Evolutionary conservation across 2,113 vertebrate genomes (phyloP).

Genomic region (Sander lucioperca): DNA sequence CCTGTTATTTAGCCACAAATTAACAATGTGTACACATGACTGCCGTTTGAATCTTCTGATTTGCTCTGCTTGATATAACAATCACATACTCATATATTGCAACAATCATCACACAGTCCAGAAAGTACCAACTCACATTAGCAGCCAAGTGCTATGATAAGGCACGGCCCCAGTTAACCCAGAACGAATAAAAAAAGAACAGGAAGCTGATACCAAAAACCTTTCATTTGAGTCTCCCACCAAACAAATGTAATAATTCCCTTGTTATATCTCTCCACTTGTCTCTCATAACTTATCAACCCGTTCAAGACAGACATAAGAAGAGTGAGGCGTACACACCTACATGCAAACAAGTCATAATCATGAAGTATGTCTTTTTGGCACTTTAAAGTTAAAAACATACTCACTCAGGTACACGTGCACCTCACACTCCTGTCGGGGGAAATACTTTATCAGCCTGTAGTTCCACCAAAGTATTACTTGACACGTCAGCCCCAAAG

Average conservation of each 20-base stretch:
- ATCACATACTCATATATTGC: neutral
- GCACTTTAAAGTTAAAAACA: neutral
- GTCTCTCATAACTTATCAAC: neutral
- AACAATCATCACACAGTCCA: neutral
- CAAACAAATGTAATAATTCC: constrained; percentile 22
- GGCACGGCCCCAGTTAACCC: neutral
- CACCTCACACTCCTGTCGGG: neutral
- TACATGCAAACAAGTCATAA: neutral
- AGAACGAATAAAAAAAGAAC: neutral
- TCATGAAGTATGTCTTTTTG: neutral
- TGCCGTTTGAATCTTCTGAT: neutral
- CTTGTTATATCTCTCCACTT: constrained; percentile 1
- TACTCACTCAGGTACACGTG: constrained; percentile 47
- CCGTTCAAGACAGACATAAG: neutral
- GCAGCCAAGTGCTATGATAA: neutral
- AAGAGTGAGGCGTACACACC: neutral
- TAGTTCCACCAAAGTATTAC: constrained; percentile 53
- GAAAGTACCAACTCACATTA: constrained; percentile 4
- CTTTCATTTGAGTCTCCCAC: constrained; percentile 7
- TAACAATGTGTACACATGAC: neutral
- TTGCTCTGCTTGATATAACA: neutral
- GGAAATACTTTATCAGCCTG: constrained; percentile 35
- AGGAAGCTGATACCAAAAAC: constrained; percentile 21
- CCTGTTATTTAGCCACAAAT: neutral
- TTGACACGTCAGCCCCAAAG: constrained; percentile 28